Percentiles rank a stretch among this genome's conserved stretches.
Evolutionary conservation across 2,797 vertebrate species (phyloP).

Genomic region (Sandelia bainsii): DNA sequence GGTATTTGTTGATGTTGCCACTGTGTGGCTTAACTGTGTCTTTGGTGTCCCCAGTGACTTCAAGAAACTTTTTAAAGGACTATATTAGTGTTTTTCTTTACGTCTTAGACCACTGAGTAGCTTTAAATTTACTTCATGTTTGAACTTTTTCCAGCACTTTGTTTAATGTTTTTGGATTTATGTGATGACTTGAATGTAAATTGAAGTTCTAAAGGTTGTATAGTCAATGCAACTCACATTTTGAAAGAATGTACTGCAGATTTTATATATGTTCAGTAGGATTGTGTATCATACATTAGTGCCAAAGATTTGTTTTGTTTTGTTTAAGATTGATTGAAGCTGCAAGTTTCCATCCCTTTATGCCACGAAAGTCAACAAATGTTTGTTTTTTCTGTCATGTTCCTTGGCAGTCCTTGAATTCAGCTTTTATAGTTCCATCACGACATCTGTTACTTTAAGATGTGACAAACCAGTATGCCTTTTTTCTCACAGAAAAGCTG

Average conservation of each 20-base stretch:
- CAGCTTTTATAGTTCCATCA: not conserved
- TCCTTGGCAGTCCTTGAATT: not conserved
- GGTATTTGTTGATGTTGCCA: not conserved
- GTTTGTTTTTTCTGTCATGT: not conserved
- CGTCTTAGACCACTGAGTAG: not conserved
- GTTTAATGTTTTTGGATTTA: too few species aligned
- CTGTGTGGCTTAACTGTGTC: not conserved
- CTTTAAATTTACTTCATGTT: not conserved
- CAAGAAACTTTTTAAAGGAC: slow-evolving; percentile 18
- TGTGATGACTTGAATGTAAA: too few species aligned
- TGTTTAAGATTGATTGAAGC: too few species aligned
- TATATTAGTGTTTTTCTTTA: not conserved
- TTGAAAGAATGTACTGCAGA: too few species aligned
- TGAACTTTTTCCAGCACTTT: not conserved
- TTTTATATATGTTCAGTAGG: not conserved
- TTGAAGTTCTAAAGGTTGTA: too few species aligned
- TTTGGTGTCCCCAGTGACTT: not conserved
- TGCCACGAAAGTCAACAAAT: not conserved
- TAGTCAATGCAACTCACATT: too few species aligned
- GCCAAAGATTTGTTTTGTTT: not conserved
- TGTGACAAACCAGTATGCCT: too few species aligned
- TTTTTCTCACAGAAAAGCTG: too few species aligned
- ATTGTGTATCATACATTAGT: not conserved
- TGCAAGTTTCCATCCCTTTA: not conserved
- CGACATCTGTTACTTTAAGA: too few species aligned